A percentile compares a stretch with the other conserved stretches of the same genome.
These are phyloP conservation scores for Enteromius paludinosus DNA, from an alignment of 2,797 vertebrate genomes.

Conservation along the genomic window DNA sequence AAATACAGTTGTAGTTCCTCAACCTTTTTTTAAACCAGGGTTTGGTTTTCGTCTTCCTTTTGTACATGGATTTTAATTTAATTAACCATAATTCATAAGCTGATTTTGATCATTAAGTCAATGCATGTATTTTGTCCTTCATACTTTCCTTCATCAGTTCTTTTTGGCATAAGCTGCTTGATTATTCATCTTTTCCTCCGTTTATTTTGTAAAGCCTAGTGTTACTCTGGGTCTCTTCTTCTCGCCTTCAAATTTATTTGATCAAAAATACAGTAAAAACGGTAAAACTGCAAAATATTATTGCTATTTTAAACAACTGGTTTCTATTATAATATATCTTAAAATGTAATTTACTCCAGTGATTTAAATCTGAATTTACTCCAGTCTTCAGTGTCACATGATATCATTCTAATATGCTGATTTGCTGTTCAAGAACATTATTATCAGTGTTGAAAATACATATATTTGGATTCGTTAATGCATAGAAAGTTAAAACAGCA, in stretches of 20 bases:
- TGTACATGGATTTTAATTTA: neutral
- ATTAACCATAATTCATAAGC: neutral
- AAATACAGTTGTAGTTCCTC: neutral
- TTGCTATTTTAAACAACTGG: neutral
- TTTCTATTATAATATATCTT: neutral
- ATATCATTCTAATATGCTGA: neutral
- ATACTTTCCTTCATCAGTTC: neutral
- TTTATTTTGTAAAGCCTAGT: neutral
- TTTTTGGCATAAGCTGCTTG: constrained; percentile 38
- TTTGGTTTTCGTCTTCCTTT: neutral
- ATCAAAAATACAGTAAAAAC: neutral
- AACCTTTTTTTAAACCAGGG: neutral
- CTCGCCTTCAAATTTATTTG: neutral
- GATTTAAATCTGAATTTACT: neutral
- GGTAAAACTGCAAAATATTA: neutral
- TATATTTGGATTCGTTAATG: neutral
- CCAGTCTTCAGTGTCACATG: neutral
- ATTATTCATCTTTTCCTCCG: neutral
- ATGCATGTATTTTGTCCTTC: neutral
- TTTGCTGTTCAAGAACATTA: neutral
- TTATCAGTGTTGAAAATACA: neutral
- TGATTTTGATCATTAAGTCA: constrained; percentile 3
- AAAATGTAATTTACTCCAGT: neutral
- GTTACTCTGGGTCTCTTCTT: neutral
- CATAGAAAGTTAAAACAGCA: neutral